Evolutionary conservation across 2,797 vertebrate species (phyloP), one percentile per base, ranked within the genome.

Genomic region (Mormyrus proboscirostris): DNA sequence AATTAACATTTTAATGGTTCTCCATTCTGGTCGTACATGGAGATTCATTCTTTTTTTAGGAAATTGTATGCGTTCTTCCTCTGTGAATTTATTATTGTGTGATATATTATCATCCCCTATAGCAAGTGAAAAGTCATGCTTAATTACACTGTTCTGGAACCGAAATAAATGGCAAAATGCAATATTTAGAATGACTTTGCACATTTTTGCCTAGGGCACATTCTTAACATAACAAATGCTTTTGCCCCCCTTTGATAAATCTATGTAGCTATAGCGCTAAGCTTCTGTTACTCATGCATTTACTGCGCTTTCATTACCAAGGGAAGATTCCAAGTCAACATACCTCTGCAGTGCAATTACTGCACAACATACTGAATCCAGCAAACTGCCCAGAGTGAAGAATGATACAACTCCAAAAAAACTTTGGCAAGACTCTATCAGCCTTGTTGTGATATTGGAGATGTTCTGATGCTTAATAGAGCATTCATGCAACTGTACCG

Each of bases 391-490:
- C 9, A 19, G 86, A 41, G 55, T 86, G 7, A 69, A 88, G 73
- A 38, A n/a, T 3, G 89, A 55, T 51, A 38, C 65, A 38, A 41
- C 33, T 8, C 22, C 3, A 4, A 47, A 65, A 65, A 89, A 50
- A 22, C 49, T 82, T 53, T 12, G 62, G 47, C 29, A 19, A 83
- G 88, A 79, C 38, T 41, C 3, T 22, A 88, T 88, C 73, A 57
- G 29, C 16, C 44, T 73, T 14, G 53, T 59, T 47, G 89, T 83
- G 88, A 65, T 91, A 91, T 88, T 90, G 88, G 90, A 85, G 91
- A 93, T 89, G 92, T 93, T 95, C 92, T 91, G 90, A 73, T 55
- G 85, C 90, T 93, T 93, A 93, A 90, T 92, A 86, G 82, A 90
- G 50, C 86, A 88, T 92, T 89, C 89, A 92, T 93, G 88, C 82